A percentile compares a stretch with the other conserved stretches of the same genome.
These are phyloP conservation scores for Hydractinia echinata DNA, from an alignment of 30 jellyfish, hydroid and myxozoan genomes.

Conservation along the genomic window DNA sequence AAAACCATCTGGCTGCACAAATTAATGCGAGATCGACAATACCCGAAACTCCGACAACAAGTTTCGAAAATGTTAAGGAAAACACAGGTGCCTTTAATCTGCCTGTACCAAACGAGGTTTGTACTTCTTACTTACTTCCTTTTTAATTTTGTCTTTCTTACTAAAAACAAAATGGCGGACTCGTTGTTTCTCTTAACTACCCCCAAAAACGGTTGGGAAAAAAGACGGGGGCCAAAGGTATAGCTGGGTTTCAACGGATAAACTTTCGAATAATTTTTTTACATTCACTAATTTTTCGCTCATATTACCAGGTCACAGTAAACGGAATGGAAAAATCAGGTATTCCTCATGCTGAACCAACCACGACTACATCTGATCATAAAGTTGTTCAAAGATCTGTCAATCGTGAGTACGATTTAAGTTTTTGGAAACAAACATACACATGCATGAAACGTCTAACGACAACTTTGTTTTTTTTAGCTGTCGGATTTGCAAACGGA, in stretches of 20 bases:
- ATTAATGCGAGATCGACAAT: slow-evolving; percentile 9
- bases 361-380: slow-evolving; percentile 3
- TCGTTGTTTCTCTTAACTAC: too few species aligned
- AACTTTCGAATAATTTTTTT: neutral
- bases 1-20: slow-evolving; percentile 7
- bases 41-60: slow-evolving; percentile 16
- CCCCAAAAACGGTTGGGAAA: neutral
- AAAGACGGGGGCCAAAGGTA: too few species aligned
- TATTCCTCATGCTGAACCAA: slow-evolving; percentile 65
- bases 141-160: neutral
- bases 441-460: too few species aligned
- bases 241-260: neutral
- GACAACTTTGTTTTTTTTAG: too few species aligned
- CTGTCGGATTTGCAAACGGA: neutral
- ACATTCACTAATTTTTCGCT: neutral
- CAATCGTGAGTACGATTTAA: neutral
- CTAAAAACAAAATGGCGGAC: too few species aligned
- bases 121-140: neutral
- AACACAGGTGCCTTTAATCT: slow-evolving; percentile 20
- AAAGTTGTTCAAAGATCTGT: slow-evolving; percentile 26
- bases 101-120: slow-evolving; percentile 39
- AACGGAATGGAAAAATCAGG: slow-evolving; percentile 92
- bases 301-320: slow-evolving; percentile 46
- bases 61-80: neutral
- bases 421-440: too few species aligned